phyloP scores from a whole-genome alignment of 1,140 invertebrate species.

The Lysiphlebus fabarum region DNA sequence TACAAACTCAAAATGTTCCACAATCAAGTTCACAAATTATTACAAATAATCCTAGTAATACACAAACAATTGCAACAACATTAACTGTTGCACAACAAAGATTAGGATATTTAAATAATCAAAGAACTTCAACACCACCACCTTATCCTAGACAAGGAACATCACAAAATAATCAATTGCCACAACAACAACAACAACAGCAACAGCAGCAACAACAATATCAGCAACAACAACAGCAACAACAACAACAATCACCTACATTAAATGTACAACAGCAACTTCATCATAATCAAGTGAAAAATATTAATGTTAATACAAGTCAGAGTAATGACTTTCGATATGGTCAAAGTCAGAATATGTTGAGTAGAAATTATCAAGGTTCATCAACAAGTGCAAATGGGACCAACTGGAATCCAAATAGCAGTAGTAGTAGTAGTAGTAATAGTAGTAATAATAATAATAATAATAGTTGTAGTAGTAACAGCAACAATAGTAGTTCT shows the following conservation, averaged over 20 bases:
- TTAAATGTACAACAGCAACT: conserved; percentile 51
- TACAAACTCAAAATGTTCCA: conserved; percentile 21
- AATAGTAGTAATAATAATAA: conserved; percentile 40
- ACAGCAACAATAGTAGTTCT: conserved; percentile 28
- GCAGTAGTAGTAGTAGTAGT: conserved; percentile 36
- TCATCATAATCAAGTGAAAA: conserved; percentile 52
- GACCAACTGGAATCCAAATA: conserved; percentile 16
- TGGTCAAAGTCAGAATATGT: conserved; percentile 53
- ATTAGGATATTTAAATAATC: conserved; percentile 48
- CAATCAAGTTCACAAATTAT: conserved; percentile 25
- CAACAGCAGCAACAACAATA: conserved; percentile 43
- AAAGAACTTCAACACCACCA: conserved; percentile 52
- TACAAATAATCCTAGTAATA: neutral
- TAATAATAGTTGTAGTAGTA: conserved; percentile 25
- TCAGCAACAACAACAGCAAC: conserved; percentile 39
- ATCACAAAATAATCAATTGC: conserved; percentile 9
- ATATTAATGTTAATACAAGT: conserved; percentile 46
- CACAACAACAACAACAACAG: conserved; percentile 39
- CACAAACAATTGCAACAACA: conserved; percentile 37
- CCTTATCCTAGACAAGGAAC: conserved; percentile 43
- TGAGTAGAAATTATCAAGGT: conserved; percentile 47
- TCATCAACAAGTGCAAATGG: conserved; percentile 6
- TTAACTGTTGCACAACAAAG: conserved; percentile 45
- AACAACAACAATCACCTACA: conserved; percentile 42
- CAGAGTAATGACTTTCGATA: conserved; percentile 53